Percentiles rank a stretch among this genome's conserved stretches.
phyloP scores from a whole-genome alignment of 2,888 invertebrate genomes.

The Rhopalosiphum nymphaeae region DNA sequence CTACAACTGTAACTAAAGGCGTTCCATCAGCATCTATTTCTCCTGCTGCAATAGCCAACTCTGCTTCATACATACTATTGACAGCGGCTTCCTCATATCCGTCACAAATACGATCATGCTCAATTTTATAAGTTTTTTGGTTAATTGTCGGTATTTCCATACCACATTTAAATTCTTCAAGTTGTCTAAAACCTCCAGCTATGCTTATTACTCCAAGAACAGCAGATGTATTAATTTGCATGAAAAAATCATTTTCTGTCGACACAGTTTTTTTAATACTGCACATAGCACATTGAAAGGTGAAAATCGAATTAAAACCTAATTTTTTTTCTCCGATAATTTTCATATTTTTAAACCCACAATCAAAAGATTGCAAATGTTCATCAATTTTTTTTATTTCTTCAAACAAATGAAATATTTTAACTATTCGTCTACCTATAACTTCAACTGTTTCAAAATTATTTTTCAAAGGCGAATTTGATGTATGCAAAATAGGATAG shows the following conservation, averaged over 20 bases:
- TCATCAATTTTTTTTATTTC: not conserved
- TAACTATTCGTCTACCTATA: too few species aligned
- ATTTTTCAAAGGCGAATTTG: not conserved
- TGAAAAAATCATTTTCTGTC: not conserved
- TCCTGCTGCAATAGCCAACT: not conserved
- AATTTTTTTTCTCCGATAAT: not conserved
- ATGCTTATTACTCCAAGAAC: slow-evolving; percentile 11
- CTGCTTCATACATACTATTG: not conserved
- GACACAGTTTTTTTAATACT: slow-evolving; percentile 5
- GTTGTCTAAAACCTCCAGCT: not conserved
- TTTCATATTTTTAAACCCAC: not conserved
- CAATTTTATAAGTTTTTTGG: not conserved
- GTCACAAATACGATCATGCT: slow-evolving; percentile 3
- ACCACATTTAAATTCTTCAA: not conserved
- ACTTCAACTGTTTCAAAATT: not conserved
- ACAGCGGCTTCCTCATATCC: slow-evolving; percentile 4
- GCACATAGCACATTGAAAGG: not conserved
- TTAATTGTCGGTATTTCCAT: not conserved
- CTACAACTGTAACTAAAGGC: not conserved
- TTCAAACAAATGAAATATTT: too few species aligned
- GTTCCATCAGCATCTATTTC: not conserved
- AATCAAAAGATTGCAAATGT: not conserved
- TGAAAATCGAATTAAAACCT: not conserved
- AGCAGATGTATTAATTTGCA: not conserved
- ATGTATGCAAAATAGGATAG: not conserved